These are phyloP conservation scores for Trogon surrucura DNA, from an alignment of 2,113 vertebrate species.

Conservation along the genomic window DNA sequence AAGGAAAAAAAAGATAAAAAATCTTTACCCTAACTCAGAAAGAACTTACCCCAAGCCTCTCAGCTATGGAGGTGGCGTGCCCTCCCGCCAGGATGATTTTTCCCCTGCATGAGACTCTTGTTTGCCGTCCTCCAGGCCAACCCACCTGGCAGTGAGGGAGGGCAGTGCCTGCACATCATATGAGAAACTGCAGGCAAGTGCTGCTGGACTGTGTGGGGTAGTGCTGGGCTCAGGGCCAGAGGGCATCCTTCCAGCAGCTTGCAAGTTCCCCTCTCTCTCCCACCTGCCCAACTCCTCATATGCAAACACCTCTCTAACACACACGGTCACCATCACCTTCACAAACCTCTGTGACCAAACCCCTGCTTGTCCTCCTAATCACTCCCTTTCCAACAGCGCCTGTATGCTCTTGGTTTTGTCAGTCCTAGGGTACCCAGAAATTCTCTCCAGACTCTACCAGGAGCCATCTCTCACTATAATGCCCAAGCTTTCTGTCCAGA, in stretches of 20 bases:
- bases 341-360: neutral
- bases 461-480: neutral
- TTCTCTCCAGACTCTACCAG: neutral
- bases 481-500: neutral
- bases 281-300: neutral
- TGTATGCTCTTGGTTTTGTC: neutral
- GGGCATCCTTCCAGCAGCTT: neutral
- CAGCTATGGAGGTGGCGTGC: neutral
- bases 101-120: neutral
- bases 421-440: neutral
- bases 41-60: neutral
- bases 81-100: neutral
- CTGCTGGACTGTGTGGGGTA: neutral
- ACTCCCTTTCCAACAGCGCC: neutral
- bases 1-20: neutral
- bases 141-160: fast-evolving
- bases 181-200: neutral
- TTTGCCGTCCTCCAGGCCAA: neutral
- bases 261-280: neutral
- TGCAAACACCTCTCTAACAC: neutral
- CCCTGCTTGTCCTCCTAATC: neutral
- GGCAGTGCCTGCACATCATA: neutral
- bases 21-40: neutral
- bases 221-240: neutral
- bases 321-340: neutral